A percentile compares a stretch with the other conserved stretches of the same genome.
Conservation (phyloP, 1,140 invertebrate genomes). For the Drosophila bipectinata region DNA sequence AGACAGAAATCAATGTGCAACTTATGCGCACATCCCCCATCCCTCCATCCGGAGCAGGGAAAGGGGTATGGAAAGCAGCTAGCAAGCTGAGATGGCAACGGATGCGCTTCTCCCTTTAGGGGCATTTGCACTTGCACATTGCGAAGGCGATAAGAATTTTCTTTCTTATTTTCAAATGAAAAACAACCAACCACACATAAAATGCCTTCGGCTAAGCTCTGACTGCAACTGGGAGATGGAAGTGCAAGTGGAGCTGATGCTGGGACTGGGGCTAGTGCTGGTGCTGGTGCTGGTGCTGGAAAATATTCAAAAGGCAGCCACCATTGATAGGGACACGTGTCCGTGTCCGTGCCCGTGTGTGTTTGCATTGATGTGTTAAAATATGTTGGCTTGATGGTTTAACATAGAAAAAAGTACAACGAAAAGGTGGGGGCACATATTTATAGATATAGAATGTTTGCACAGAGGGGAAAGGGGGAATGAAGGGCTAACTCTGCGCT, state of each 20-base stretch:
- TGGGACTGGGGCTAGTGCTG: conserved; percentile 1
- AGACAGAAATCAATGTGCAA: conserved; percentile 80
- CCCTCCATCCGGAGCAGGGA: neutral
- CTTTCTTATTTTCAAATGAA: conserved; percentile 79
- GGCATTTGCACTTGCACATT: conserved; percentile 78
- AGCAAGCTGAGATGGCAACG: conserved; percentile 43
- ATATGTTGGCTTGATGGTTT: conserved; percentile 82
- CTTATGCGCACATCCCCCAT: conserved; percentile 72
- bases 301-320: conserved; percentile 77
- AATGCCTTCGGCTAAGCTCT: conserved; percentile 67
- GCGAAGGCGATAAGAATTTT: conserved; percentile 76
- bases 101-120: conserved; percentile 68
- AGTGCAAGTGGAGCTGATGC: neutral
- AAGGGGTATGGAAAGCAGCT: neutral
- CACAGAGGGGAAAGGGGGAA: conserved; percentile 7
- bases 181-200: conserved; percentile 66
- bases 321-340: conserved; percentile 78
- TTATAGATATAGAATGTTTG: conserved; percentile 68
- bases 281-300: conserved; percentile 27
- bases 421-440: conserved; percentile 76
- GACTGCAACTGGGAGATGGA: conserved; percentile 37
- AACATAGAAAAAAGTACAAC: conserved; percentile 72
- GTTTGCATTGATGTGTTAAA: conserved; percentile 72
- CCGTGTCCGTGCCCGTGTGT: conserved; percentile 25
- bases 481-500: conserved; percentile 9